Evolutionary conservation across 2,888 invertebrate species (phyloP).

Genomic region (Clunio marinus): DNA sequence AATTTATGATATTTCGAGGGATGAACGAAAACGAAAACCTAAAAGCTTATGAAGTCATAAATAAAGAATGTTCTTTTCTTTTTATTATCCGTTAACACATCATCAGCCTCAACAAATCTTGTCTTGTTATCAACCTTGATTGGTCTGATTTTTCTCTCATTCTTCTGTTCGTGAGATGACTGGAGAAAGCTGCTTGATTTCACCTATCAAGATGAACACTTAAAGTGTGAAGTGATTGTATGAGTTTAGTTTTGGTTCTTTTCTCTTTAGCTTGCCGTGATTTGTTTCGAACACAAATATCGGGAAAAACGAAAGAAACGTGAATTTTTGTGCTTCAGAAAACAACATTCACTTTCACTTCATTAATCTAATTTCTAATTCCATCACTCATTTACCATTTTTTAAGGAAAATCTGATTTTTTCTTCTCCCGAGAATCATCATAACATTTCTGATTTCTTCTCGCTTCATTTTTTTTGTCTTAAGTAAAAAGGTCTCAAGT

Average conservation of each 20-base stretch:
- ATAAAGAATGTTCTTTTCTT: constrained; percentile 16
- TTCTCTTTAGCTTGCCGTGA: constrained; percentile 14
- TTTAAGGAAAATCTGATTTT: neutral
- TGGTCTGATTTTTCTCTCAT: constrained; percentile 3
- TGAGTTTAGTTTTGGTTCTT: neutral
- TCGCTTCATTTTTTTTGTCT: neutral
- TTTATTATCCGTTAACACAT: constrained; percentile 26
- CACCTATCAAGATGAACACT: neutral
- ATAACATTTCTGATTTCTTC: neutral
- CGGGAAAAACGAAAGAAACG: neutral
- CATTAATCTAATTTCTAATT: constrained; percentile 38
- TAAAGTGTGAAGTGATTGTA: neutral
- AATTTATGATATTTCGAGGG: constrained; percentile 16
- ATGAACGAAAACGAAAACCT: neutral
- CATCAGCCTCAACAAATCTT: constrained; percentile 6
- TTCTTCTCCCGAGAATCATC: constrained; percentile 16
- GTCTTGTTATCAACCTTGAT: constrained; percentile 21
- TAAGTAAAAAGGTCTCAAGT: too few relatives aligned
- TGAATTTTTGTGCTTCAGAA: neutral
- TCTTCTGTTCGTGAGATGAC: neutral
- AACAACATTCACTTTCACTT: constrained; percentile 29
- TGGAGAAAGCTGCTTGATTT: neutral
- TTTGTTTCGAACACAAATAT: neutral
- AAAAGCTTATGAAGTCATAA: constrained; percentile 17
- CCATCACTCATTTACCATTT: constrained; percentile 38